A percentile compares a stretch with the other conserved stretches of the same genome.
phyloP scores from a whole-genome alignment of 2,113 vertebrate species.

The Pithys albifrons region DNA sequence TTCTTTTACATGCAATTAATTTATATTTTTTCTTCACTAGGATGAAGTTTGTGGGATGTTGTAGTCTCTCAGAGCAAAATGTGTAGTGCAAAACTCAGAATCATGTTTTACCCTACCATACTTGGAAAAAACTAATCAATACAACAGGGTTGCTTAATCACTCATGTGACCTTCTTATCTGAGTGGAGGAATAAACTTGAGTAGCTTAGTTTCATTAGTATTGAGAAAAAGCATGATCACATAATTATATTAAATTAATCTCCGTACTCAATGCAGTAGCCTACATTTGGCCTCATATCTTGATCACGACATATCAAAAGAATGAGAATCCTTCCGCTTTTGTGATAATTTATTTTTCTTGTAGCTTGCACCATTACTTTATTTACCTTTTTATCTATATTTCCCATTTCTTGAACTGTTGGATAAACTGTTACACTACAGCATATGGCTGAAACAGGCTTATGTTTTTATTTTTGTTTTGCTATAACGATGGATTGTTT shows the following conservation, averaged over 20 bases:
- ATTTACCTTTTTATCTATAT: not conserved
- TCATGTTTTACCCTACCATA: not conserved
- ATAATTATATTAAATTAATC: not conserved
- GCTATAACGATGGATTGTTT: not conserved
- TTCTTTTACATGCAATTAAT: not conserved
- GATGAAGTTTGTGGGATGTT: not conserved
- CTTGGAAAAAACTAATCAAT: not conserved
- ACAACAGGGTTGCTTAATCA: not conserved
- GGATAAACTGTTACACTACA: not conserved
- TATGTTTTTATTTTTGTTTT: not conserved
- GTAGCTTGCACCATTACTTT: not conserved
- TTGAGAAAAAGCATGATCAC: not conserved
- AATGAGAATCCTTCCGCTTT: not conserved
- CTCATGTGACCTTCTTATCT: not conserved
- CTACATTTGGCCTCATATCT: not conserved
- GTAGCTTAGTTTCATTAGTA: not conserved
- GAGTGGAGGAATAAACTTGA: not conserved
- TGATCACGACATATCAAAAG: not conserved
- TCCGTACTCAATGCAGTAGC: not conserved
- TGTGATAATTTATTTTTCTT: not conserved
- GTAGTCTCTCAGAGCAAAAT: not conserved
- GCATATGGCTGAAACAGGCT: not conserved
- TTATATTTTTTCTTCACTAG: not conserved
- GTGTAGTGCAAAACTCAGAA: not conserved
- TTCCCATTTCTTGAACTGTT: not conserved